These are phyloP conservation scores for Eulemur mongoz DNA, from an alignment of 2,797 vertebrate species.

Conservation along the genomic window DNA sequence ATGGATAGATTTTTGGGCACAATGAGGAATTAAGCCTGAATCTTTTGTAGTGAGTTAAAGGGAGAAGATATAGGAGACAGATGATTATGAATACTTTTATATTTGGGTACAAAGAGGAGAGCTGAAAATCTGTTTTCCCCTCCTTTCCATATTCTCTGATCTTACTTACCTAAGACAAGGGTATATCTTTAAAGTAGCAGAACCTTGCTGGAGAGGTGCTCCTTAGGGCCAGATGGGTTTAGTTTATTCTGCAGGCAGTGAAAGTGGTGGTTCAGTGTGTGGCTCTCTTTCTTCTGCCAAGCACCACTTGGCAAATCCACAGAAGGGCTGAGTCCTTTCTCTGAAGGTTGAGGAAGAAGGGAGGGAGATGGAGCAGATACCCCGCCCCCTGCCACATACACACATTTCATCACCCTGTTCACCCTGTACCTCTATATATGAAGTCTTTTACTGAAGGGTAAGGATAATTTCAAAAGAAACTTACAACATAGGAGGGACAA, in stretches of 20 bases:
- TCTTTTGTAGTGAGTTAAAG: neutral
- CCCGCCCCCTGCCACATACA: neutral
- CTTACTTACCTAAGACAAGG: neutral
- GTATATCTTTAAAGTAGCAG: neutral
- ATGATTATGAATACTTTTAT: neutral
- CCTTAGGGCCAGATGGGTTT: neutral
- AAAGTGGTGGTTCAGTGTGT: neutral
- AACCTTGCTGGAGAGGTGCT: neutral
- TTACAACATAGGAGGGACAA: neutral
- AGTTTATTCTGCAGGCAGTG: neutral
- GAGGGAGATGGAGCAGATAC: neutral
- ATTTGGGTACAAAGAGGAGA: neutral
- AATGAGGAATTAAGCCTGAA: neutral
- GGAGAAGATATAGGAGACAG: neutral
- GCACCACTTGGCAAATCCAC: neutral
- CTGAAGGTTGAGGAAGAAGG: neutral
- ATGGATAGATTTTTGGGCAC: neutral
- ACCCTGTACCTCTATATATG: neutral
- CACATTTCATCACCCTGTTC: neutral
- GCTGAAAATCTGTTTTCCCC: neutral
- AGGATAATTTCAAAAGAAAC: neutral
- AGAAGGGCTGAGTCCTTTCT: neutral
- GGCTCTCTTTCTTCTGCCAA: neutral
- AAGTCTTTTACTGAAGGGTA: neutral
- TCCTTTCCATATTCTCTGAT: neutral